Evolutionary conservation across 2,797 vertebrate species (phyloP), one percentile per base, ranked within the genome.

Genomic region (Gymnothorax reevesii): DNA sequence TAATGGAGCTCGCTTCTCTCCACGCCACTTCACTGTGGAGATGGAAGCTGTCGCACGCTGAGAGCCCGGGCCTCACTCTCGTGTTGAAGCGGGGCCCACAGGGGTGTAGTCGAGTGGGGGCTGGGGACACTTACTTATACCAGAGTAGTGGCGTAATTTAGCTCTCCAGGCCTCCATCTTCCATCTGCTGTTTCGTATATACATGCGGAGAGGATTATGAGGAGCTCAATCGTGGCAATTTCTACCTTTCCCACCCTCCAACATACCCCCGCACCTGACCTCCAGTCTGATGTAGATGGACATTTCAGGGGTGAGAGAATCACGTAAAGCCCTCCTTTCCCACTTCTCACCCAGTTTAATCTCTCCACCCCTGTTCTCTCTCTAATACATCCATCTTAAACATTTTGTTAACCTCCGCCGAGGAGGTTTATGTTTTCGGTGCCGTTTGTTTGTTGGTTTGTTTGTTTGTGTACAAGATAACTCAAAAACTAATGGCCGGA

Each of bases 101-200:
- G 82, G 3, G 82, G 12, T 10, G 54, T 7, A 13, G 8, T 1
- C 10, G 3, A 13, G 57, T 59, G 57, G 7, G 62, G 20, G n/a
- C 33, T 42, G 12, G n/a, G 4, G 22, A 27, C 57, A 59, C 82
- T 27, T 57, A 60, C 13, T 60, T 59, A 25, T 49, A 49, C 49
- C 73, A 79, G 75, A 42, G 20, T 42, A 25, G 33, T 49, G 49
- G 33, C 33, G 75, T n/a, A 33, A 42, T 66, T 85, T 83, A 59
- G 86, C 87, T 89, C 88, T 85, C 90, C 79, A 77, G 85, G 84
- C 84, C 80, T 75, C 87, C 80, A 91, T 87, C 88, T 89, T 89
- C 91, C 93, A 94, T 95, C 92, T 94, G 92, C 87, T 91, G 85
- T 75, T 88, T 93, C 88, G 91, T 91, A 88, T 88, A 92, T 87